Evolutionary conservation across 2,888 invertebrate genomes (phyloP).

Genomic region (Ormyrus rosae): DNA sequence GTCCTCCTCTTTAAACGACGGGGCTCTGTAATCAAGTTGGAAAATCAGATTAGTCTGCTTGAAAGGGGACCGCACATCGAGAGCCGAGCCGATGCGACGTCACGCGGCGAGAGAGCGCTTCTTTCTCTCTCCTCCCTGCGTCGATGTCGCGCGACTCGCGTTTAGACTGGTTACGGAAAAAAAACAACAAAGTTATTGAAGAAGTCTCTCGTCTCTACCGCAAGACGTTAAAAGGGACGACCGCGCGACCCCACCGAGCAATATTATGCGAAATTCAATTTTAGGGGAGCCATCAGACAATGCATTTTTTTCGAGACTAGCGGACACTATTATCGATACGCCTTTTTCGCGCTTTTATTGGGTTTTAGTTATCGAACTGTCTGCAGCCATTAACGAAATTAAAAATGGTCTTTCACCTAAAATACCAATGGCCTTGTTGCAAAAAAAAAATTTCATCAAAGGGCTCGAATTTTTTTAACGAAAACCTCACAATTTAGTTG

Average conservation of each 20-base stretch:
- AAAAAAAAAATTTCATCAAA: no score
- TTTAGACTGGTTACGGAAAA: conserved; percentile 28
- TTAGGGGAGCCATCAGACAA: background rate
- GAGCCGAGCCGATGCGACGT: conserved; percentile 18
- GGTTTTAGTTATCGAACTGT: no score
- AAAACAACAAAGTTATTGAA: conserved; percentile 41
- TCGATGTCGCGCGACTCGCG: conserved; percentile 17
- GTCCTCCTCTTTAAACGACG: conserved; percentile 45
- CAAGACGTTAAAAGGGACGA: conserved; percentile 1
- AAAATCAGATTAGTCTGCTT: conserved; percentile 56
- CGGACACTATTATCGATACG: no score
- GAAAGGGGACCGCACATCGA: conserved; percentile 46
- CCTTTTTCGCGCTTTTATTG: no score
- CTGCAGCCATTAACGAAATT: no score
- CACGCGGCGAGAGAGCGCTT: conserved; percentile 9
- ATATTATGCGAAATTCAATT: conserved; percentile 27
- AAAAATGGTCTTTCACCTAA: no score
- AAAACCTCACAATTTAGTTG: no score
- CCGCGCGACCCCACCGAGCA: background rate
- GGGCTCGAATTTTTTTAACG: no score
- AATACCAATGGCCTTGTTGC: no score
- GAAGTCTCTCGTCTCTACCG: background rate
- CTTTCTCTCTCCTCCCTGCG: conserved; percentile 25
- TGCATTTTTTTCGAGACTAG: no score
- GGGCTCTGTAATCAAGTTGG: conserved; percentile 53